Percentiles rank a stretch among this genome's conserved stretches.
Conservation (phyloP, 1,140 invertebrate species). For the Odontomachus brunneus region DNA sequence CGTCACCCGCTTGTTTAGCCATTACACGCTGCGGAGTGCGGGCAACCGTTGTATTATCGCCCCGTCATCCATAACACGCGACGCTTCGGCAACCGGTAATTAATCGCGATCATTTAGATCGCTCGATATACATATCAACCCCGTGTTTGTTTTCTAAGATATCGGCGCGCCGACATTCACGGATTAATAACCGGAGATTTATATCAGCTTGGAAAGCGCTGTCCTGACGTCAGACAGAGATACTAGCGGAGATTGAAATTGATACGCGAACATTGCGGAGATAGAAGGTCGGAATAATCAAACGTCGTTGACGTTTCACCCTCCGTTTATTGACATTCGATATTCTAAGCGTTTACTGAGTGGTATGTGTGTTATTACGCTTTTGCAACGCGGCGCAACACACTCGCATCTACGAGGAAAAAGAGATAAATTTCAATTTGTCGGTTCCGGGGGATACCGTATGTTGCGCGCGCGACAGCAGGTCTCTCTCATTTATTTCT, state of each 20-base stretch:
- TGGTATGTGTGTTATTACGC: neutral
- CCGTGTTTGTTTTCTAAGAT: constrained; percentile 25
- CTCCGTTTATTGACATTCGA: constrained; percentile 1
- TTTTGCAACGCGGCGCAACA: neutral
- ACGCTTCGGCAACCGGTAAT: constrained; percentile 33
- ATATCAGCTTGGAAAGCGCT: constrained; percentile 25
- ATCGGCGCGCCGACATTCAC: neutral
- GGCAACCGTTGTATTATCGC: constrained; percentile 8
- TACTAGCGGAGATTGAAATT: constrained; percentile 11
- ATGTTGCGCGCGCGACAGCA: neutral
- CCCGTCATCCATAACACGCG: neutral
- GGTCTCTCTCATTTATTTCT: constrained; percentile 22
- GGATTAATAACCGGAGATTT: constrained; percentile 31
- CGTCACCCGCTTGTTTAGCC: constrained; percentile 21
- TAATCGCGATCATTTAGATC: constrained; percentile 28
- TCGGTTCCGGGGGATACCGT: neutral
- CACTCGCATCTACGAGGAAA: neutral
- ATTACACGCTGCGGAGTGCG: neutral
- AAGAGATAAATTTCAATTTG: neutral
- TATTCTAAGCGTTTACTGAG: neutral
- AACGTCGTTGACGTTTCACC: constrained; percentile 26
- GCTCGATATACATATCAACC: constrained; percentile 5
- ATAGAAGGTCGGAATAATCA: constrained; percentile 46
- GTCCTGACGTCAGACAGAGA: neutral
- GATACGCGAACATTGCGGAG: neutral